These are phyloP conservation scores for Plebejus argus DNA, from an alignment of 2,888 invertebrate species.

Conservation along the genomic window DNA sequence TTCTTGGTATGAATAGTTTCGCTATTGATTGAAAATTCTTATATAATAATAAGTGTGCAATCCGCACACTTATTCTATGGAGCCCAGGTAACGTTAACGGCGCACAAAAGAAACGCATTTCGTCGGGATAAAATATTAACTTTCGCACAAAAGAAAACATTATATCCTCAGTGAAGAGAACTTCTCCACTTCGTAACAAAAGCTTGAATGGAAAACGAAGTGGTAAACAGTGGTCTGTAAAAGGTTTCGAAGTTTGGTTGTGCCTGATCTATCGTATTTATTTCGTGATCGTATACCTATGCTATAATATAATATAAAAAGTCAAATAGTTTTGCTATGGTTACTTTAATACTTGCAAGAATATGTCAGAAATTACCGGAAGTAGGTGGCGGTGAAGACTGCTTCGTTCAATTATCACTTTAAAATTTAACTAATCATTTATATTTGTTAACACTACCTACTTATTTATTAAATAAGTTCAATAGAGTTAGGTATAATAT, in stretches of 20 bases:
- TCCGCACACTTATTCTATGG: constrained; percentile 65
- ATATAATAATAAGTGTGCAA: constrained; percentile 65
- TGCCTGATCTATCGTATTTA: background rate
- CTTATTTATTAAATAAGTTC: no score
- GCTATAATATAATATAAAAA: background rate
- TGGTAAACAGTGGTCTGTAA: constrained; percentile 72
- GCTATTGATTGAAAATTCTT: constrained; percentile 58
- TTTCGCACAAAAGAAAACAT: constrained; percentile 73
- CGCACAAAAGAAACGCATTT: constrained; percentile 69
- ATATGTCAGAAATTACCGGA: background rate
- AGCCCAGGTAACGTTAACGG: constrained; percentile 70
- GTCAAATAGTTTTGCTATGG: background rate
- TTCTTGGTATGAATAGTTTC: constrained; percentile 57
- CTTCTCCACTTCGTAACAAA: constrained; percentile 80
- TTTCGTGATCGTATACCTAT: background rate
- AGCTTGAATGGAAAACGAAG: constrained; percentile 74
- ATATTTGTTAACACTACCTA: background rate
- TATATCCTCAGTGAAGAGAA: constrained; percentile 75
- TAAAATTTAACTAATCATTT: background rate
- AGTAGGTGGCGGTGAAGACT: background rate
- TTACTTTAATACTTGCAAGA: background rate
- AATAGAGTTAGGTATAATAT: background rate
- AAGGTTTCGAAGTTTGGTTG: constrained; percentile 6
- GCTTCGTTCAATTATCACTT: background rate
- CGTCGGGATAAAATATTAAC: constrained; percentile 77